Conservation (phyloP, 2,888 invertebrate species). For the Nephrotoma appendiculata region DNA sequence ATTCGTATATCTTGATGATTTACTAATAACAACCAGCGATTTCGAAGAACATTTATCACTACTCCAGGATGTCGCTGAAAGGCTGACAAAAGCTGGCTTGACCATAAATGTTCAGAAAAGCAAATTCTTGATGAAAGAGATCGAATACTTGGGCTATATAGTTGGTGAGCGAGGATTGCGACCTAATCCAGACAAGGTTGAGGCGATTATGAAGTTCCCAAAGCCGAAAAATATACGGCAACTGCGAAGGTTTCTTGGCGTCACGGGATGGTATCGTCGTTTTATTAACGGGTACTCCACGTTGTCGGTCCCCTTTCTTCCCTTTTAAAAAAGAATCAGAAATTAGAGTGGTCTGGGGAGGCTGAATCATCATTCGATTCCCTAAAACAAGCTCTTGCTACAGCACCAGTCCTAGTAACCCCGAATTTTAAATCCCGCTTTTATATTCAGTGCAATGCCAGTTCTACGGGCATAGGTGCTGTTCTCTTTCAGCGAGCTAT, state of each 20-base stretch:
- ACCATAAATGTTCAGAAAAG: not conserved
- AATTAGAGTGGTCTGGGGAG: not conserved
- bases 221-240: not conserved
- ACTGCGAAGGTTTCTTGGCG: not conserved
- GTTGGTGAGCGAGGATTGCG: not conserved
- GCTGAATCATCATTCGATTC: not conserved
- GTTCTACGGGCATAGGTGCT: no score
- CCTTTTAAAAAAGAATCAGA: not conserved
- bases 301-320: not conserved
- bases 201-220: not conserved
- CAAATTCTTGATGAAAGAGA: not conserved
- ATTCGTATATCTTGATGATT: no score
- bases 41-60: no score
- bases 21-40: no score
- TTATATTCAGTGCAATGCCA: not conserved
- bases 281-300: not conserved
- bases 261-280: not conserved
- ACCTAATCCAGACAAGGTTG: not conserved
- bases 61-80: not conserved
- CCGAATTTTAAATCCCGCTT: not conserved
- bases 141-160: not conserved
- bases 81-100: not conserved
- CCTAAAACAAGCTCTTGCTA: not conserved
- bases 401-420: not conserved
- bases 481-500: no score